These are phyloP conservation scores for Limnodromus scolopaceus DNA, from an alignment of 2,797 vertebrate species.

Conservation along the genomic window DNA sequence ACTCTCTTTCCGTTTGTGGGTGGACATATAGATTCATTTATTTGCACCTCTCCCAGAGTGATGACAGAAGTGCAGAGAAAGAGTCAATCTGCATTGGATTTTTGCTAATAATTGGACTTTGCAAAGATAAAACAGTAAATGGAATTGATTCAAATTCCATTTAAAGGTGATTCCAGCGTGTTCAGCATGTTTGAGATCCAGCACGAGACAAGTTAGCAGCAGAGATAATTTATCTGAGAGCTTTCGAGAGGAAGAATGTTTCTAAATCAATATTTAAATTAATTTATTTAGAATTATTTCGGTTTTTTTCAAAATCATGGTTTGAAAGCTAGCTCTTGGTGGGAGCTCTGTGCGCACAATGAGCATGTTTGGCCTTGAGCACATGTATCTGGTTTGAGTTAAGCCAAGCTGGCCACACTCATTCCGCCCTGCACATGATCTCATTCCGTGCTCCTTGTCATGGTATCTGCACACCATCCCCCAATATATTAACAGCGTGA, in stretches of 20 bases:
- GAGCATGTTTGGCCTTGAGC: constrained; percentile 33
- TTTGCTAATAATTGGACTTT: not conserved
- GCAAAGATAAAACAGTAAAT: not conserved
- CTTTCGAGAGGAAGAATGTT: not conserved
- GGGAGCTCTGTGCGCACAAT: constrained; percentile 4
- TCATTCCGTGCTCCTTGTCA: constrained; percentile 46
- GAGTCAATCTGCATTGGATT: not conserved
- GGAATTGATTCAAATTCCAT: not conserved
- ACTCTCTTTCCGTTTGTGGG: not conserved
- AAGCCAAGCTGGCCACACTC: constrained; percentile 56
- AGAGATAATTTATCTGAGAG: not conserved
- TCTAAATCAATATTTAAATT: not conserved
- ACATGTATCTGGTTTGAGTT: constrained; percentile 48
- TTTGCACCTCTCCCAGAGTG: not conserved
- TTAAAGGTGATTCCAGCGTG: not conserved
- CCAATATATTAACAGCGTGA: constrained; percentile 30
- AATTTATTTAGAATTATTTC: not conserved
- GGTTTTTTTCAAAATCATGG: not conserved
- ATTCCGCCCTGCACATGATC: constrained; percentile 50
- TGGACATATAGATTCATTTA: not conserved
- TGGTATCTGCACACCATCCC: constrained; percentile 53
- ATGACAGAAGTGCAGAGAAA: not conserved
- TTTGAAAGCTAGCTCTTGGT: constrained; percentile 25
- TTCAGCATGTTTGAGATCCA: not conserved
- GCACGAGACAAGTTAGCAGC: not conserved